Conservation (phyloP, 2,113 vertebrate genomes). For the Rynchops niger region DNA sequence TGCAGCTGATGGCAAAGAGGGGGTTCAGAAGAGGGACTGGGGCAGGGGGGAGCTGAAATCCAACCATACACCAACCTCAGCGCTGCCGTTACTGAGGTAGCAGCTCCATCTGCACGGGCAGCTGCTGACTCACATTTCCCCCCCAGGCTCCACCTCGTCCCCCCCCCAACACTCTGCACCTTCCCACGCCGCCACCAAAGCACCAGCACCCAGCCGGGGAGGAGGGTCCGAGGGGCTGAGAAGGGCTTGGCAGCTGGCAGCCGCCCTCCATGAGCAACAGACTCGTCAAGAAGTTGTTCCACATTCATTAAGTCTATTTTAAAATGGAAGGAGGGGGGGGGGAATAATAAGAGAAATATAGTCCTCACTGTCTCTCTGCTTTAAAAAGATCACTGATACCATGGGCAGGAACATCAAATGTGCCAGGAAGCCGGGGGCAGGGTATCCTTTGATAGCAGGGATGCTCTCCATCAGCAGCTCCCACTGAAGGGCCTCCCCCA, state of each 20-base stretch:
- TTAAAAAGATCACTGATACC: background rate
- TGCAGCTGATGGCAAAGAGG: background rate
- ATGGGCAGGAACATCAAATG: background rate
- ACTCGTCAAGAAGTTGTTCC: background rate
- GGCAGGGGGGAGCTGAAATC: too few relatives aligned
- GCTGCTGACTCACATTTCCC: background rate
- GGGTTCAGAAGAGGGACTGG: background rate
- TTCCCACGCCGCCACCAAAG: background rate
- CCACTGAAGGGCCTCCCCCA: background rate
- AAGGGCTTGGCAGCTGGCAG: background rate
- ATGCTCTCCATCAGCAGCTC: background rate
- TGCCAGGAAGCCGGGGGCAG: background rate
- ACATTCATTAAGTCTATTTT: fast-evolving
- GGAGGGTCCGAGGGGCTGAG: background rate
- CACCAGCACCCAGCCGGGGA: background rate
- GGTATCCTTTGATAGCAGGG: background rate
- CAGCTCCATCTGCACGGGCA: background rate
- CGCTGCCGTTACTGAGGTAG: fast-evolving
- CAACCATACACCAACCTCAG: fast-evolving
- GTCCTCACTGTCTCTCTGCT: background rate
- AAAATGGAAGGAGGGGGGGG: fast-evolving
- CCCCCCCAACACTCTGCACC: background rate
- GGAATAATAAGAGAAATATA: background rate
- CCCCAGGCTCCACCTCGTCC: background rate
- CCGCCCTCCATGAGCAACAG: fast-evolving